Evolutionary conservation across 2,888 invertebrate species (phyloP), one percentile per base, ranked within the genome.

Genomic region (Abrostola tripartita): DNA sequence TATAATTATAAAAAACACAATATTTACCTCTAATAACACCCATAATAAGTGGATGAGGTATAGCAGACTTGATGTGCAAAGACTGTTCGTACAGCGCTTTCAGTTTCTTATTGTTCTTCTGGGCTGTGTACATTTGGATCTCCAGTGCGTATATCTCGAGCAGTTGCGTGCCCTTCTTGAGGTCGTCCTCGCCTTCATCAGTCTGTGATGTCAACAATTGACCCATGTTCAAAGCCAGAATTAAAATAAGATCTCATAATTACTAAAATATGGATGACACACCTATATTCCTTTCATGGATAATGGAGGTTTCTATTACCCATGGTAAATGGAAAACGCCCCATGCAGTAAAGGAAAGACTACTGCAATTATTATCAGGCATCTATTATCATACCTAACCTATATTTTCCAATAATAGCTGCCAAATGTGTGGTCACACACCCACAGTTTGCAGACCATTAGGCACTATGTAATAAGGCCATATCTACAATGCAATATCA

Each of bases 31-130:
- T 95, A 70, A 99, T 99, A 40, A 99, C 99, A 11, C 99, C 99
- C 99, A 99, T 99, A 81, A 99, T 99, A 38, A 99, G 95, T 5
- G 99, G 99, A 96, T 99, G 99, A n/a, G 99, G 99, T 88, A 99
- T 99, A 56, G 99, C 99, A 47, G 99, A 99, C 91, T 99, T 99
- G 81, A 99, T 99, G 90, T 99, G 99, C 74, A 99, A 95, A 0
- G 99, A 99, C 89, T 99, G 99, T 91, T 99, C 99, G 86, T 99
- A 99, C 11, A 99, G 94, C 0, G 98, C 97, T 93, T 98, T 98
- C 42, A 99, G 91, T 90, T 99, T 99, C 90, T 99, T 99, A 89
- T 99, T 99, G 89, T 99, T 99, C 89, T 99, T 99, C 95, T 99
- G 99, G 65, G 98, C 99, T 0, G 99, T 99, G 90, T 99, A 99